Evolutionary conservation across 30 jellyfish, hydroid and myxozoan species (phyloP), one percentile per base, ranked within the genome.

Genomic region (Nemopilema nomurai): DNA sequence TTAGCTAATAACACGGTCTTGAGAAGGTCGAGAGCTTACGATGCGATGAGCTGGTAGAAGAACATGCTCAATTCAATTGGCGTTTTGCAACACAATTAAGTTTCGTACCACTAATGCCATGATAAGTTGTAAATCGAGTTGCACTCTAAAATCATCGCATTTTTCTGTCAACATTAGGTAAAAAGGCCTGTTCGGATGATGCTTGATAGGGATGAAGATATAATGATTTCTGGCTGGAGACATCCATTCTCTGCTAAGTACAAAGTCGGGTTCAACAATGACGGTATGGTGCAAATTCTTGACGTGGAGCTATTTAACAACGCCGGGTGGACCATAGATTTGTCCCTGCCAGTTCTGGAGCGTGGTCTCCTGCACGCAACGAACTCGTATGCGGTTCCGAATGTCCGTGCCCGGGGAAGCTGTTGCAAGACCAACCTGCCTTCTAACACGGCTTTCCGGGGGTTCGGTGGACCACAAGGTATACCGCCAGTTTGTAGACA

Each of bases 381-480:
- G 0, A 83, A 83, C 49, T 73, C 67, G 0, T 83, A 83, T 49
- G 73, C 18, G 32, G 50, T 83, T 16, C 92, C 92, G 7, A 71
- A 83, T 30, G 77, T 82, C 9, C 25, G 24, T 21, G 50, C 73
- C 69, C 13, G 29, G 57, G 90, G 90, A 30, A 51, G 78, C 13
- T 31, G 90, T 77, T 82, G 84, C 84, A 82, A 82, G 74, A 83
- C 92, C 1, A 83, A 83, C 52, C 30, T 83, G 29, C 81, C 92
- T 4, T 83, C 92, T 6, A 83, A 83, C 33, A 83, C 92, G 6
- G 92, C 92, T 1, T 83, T 83, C 80, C 73, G 92, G 25, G 92
- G 92, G 30, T 83, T 83, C 49, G 92, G 92, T 16, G 81, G 74
- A 16, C 92, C 92, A n/a, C 92, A 83, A 83, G 92, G 92, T 82